These are phyloP conservation scores for Phocides pigmalion DNA, from an alignment of 1,140 invertebrate genomes.

Conservation along the genomic window DNA sequence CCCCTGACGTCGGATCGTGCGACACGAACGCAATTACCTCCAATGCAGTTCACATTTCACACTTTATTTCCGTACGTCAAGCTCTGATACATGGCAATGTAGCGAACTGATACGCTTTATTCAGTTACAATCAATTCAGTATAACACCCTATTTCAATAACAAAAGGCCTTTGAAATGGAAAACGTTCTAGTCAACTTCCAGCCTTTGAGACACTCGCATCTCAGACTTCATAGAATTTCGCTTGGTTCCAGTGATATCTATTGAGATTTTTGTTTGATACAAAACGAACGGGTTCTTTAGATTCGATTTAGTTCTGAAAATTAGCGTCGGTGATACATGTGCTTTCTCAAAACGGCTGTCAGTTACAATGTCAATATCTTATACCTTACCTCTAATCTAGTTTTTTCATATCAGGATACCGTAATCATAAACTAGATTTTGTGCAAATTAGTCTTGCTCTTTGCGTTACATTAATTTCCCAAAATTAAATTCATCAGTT, in stretches of 20 bases:
- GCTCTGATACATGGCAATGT: conserved; percentile 45
- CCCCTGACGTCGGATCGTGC: conserved; percentile 41
- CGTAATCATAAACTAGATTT: no score
- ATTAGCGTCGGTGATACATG: background rate
- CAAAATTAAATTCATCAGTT: conserved; percentile 20
- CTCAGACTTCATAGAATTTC: conserved; percentile 28
- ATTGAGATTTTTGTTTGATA: conserved; percentile 17
- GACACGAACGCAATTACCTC: conserved; percentile 64
- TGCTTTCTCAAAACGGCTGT: background rate
- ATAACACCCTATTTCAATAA: conserved; percentile 45
- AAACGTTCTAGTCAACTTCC: conserved; percentile 39
- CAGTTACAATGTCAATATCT: background rate
- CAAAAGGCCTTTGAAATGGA: conserved; percentile 38
- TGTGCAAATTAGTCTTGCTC: background rate
- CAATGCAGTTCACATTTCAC: conserved; percentile 52
- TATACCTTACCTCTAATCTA: no score
- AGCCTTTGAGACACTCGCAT: conserved; percentile 38
- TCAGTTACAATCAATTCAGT: conserved; percentile 52
- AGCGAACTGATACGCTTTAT: conserved; percentile 42
- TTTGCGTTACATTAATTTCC: background rate
- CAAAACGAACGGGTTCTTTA: background rate
- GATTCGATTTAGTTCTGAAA: background rate
- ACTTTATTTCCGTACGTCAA: conserved; percentile 37
- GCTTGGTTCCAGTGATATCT: conserved; percentile 17
- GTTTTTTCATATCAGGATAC: no score